Percentiles rank a stretch among this genome's conserved stretches.
These are phyloP conservation scores for Glaucopsyche alexis DNA, from an alignment of 2,888 invertebrate species.

Conservation along the genomic window DNA sequence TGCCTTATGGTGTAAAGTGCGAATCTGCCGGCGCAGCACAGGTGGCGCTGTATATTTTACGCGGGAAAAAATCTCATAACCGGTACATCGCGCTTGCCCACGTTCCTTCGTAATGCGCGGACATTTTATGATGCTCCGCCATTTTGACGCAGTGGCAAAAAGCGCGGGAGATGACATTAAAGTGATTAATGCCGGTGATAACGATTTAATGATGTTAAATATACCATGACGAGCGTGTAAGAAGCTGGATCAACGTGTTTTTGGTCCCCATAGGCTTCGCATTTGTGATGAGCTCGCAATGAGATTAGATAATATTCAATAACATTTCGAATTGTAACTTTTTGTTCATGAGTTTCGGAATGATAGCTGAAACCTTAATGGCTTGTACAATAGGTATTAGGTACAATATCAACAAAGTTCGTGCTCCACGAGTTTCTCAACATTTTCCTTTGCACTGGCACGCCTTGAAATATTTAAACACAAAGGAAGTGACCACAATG, in stretches of 20 bases:
- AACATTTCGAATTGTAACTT: background rate
- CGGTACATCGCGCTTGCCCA: slow-evolving; percentile 24
- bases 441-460: too few species aligned
- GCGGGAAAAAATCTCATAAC: slow-evolving; percentile 28
- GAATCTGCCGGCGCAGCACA: slow-evolving; percentile 15
- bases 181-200: slow-evolving; percentile 22
- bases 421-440: too few species aligned
- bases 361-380: background rate
- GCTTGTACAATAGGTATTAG: background rate
- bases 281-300: background rate
- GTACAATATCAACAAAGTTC: too few species aligned
- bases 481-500: too few species aligned
- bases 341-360: background rate
- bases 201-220: slow-evolving; percentile 7
- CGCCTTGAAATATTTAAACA: too few species aligned
- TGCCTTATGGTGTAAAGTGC: slow-evolving; percentile 10
- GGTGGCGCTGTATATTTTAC: slow-evolving; percentile 36
- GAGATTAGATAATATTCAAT: background rate
- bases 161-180: slow-evolving; percentile 24
- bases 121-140: slow-evolving; percentile 32
- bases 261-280: background rate
- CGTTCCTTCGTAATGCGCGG: slow-evolving; percentile 31
- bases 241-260: slow-evolving; percentile 1
- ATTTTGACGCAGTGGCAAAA: slow-evolving; percentile 30
- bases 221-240: slow-evolving; percentile 12